Evolutionary conservation across 2,113 vertebrate species (phyloP).

Genomic region (Labeo catla): DNA sequence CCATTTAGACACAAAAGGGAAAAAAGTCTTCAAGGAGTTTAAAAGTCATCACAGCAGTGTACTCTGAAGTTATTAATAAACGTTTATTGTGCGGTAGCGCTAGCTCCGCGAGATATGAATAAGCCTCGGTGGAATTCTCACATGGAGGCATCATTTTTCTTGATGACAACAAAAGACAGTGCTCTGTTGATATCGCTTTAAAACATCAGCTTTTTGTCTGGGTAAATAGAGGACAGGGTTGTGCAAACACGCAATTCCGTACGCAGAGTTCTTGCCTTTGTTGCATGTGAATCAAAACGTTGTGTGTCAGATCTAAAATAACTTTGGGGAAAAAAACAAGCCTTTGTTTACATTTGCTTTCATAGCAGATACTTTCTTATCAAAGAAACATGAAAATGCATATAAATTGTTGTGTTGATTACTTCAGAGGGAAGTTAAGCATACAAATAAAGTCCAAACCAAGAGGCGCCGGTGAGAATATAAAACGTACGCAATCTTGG

Average conservation of each 20-base stretch:
- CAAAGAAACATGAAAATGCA: conserved; percentile 11
- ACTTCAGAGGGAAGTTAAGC: background rate
- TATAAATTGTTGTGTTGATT: background rate
- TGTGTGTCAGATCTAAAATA: conserved; percentile 5
- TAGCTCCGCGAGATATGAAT: conserved; percentile 70
- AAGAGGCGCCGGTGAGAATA: background rate
- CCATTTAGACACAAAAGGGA: background rate
- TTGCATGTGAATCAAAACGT: conserved; percentile 7
- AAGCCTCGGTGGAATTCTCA: conserved; percentile 71
- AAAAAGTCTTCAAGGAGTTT: conserved; percentile 48
- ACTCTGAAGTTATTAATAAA: conserved; percentile 72
- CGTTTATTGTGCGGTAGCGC: conserved; percentile 69
- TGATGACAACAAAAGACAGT: conserved; percentile 68
- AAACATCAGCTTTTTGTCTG: conserved; percentile 36
- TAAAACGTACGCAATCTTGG: background rate
- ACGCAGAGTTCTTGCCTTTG: background rate
- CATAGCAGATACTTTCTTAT: conserved; percentile 2
- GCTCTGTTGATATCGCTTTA: conserved; percentile 52
- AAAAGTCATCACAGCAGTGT: conserved; percentile 58
- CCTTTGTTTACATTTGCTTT: conserved; percentile 18
- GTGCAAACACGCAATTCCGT: background rate
- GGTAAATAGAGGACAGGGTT: conserved; percentile 32
- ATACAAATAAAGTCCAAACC: background rate
- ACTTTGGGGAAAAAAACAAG: background rate
- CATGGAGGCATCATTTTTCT: conserved; percentile 79